Evolutionary conservation across 2,888 invertebrate species (phyloP).

Genomic region (Diachrysia chrysitis): DNA sequence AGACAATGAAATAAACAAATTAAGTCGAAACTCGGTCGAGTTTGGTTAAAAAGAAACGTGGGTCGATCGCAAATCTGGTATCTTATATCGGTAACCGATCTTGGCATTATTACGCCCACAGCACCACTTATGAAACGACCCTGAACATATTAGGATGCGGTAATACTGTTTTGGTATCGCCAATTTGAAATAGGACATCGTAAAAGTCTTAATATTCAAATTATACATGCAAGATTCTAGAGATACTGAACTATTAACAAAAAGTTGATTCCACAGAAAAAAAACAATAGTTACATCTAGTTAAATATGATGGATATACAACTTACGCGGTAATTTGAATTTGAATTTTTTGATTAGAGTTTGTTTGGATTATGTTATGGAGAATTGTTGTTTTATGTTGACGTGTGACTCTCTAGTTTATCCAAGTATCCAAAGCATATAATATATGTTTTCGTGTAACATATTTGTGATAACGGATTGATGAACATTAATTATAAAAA

Average conservation of each 20-base stretch:
- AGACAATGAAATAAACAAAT: slow-evolving; percentile 34
- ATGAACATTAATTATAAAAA: too few relatives aligned
- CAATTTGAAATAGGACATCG: slow-evolving; percentile 49
- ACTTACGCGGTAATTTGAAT: too few relatives aligned
- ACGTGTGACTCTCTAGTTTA: too few relatives aligned
- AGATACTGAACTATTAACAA: not conserved
- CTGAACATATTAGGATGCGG: slow-evolving; percentile 55
- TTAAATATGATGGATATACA: too few relatives aligned
- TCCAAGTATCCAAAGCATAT: too few relatives aligned
- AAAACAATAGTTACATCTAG: too few relatives aligned
- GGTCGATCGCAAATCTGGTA: slow-evolving; percentile 57
- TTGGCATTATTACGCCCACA: slow-evolving; percentile 60
- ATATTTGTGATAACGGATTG: too few relatives aligned
- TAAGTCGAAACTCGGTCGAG: slow-evolving; percentile 19
- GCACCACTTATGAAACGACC: slow-evolving; percentile 48
- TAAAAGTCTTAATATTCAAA: slow-evolving; percentile 53
- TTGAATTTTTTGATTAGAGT: too few relatives aligned
- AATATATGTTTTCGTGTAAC: too few relatives aligned
- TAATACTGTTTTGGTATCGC: slow-evolving; percentile 56
- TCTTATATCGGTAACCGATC: slow-evolving; percentile 56
- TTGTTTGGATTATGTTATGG: too few relatives aligned
- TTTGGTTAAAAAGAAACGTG: slow-evolving; percentile 36
- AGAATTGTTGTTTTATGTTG: too few relatives aligned
- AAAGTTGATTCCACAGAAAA: not conserved
- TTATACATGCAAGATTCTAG: slow-evolving; percentile 3